Percentiles rank a stretch among this genome's conserved stretches.
phyloP scores from a whole-genome alignment of 2,113 vertebrate genomes.

The Aix galericulata region DNA sequence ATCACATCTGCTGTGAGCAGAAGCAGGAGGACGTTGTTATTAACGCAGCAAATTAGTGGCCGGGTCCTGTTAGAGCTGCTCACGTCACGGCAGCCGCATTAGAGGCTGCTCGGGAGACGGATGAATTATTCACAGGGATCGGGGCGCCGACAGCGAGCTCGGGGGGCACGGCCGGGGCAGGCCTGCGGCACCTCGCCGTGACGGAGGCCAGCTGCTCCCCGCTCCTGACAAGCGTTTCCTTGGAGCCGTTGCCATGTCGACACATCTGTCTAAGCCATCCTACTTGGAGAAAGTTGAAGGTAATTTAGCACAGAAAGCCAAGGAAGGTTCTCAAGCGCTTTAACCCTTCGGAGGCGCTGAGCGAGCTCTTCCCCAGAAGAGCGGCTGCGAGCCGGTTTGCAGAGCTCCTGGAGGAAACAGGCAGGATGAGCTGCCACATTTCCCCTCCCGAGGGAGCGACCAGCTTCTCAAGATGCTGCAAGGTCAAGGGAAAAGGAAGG shows the following conservation, averaged over 20 bases:
- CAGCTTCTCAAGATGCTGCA: neutral
- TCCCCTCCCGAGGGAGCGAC: neutral
- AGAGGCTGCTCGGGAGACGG: neutral
- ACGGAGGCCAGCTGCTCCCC: neutral
- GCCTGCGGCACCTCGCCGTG: neutral
- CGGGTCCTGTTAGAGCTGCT: neutral
- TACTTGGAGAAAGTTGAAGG: neutral
- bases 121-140: slow-evolving; percentile 21
- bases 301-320: neutral
- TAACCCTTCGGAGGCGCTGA: neutral
- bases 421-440: fast-evolving
- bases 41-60: neutral
- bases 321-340: neutral
- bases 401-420: neutral
- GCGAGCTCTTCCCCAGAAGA: neutral
- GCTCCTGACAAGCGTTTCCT: neutral
- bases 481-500: neutral
- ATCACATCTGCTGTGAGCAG: neutral
- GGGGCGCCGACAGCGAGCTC: neutral
- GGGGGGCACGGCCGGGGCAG: slow-evolving; percentile 7
- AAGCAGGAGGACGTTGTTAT: neutral
- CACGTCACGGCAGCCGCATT: neutral
- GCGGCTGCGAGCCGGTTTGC: fast-evolving
- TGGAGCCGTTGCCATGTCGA: neutral
- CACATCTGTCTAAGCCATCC: neutral